Evolutionary conservation across 92 coral and sea anemone genomes (phyloP).

Genomic region (Scolanthus callimorphus): DNA sequence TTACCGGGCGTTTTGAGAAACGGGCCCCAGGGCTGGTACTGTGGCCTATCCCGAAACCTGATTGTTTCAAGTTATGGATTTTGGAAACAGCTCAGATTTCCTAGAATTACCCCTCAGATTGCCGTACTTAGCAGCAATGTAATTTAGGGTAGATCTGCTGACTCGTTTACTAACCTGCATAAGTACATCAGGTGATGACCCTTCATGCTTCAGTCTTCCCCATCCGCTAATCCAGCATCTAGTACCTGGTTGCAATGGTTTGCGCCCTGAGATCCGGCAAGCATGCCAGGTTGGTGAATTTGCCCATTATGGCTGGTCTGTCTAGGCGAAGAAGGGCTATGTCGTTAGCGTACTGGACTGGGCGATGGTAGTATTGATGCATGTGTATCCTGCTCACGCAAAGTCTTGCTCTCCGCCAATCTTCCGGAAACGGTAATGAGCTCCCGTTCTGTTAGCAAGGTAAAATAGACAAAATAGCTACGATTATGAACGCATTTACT

Average conservation of each 20-base stretch:
- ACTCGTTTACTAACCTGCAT: not conserved
- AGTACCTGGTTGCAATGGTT: not conserved
- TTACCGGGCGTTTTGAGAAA: too few species aligned
- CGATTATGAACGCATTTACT: too few species aligned
- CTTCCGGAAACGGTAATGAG: not conserved
- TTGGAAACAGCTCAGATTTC: too few species aligned
- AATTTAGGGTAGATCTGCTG: not conserved
- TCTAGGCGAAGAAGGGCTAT: constrained; percentile 10
- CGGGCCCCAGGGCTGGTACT: too few species aligned
- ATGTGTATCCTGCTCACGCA: not conserved
- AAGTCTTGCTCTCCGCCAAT: constrained; percentile 9
- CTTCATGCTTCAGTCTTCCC: constrained; percentile 25
- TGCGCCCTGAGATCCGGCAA: constrained; percentile 1
- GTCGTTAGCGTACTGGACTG: constrained; percentile 8
- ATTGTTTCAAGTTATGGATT: too few species aligned
- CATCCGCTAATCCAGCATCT: constrained; percentile 30
- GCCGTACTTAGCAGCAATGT: too few species aligned
- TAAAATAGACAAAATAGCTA: not conserved
- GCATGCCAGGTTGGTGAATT: constrained; percentile 18
- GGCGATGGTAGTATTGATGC: constrained; percentile 7
- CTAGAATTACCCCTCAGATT: too few species aligned
- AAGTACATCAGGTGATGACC: constrained; percentile 11
- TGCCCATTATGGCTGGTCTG: constrained; percentile 6
- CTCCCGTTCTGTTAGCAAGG: constrained; percentile 15
- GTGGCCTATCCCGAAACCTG: too few species aligned